Evolutionary conservation across 2,888 invertebrate genomes (phyloP), one percentile per base, ranked within the genome.

Genomic region (Drosophila phalerata): DNA sequence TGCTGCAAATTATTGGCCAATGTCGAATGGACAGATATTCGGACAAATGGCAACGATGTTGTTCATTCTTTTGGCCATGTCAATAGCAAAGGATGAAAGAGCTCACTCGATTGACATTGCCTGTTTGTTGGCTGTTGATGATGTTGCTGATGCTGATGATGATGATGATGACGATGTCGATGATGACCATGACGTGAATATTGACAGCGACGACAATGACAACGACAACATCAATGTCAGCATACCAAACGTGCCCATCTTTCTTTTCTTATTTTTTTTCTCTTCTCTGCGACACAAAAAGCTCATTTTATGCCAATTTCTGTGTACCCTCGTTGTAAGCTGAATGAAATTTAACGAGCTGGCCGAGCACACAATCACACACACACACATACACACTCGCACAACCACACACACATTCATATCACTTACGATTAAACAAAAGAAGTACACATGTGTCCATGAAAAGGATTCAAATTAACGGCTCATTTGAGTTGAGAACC

Each of bases 231-330:
- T 76, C 73, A 83, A 73, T 86, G 81, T 65, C 73, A 68, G 58
- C 65, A 72, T 55, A 60, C 60, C 67, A 67, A 74, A 71, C 62
- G 69, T 68, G 64, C 69, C 71, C 19, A 43, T 61, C 40, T 30
- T 49, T 45, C 38, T 38, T 48, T 47, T 52, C 49, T 32, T 49
- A 22, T 48, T 17, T 55, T 57, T 49, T 28, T 45, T 47, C 43
- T 22, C n/a, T 11, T 28, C 47, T 73, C 25, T 34, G 38, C 42
- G 56, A 40, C 70, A 77, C 69, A 89, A 79, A 84, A 87, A 79
- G 77, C 79, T 75, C 72, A 87, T 85, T 89, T 89, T 81, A 79
- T 87, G 85, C 61, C 85, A 85, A 85, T 87, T 89, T 87, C 63
- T 73, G 72, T 68, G 71, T 65, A 32, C 49, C 62, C 62, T 69